These are phyloP conservation scores for Acanthis flammea DNA, from an alignment of 2,797 vertebrate genomes.

Conservation along the genomic window DNA sequence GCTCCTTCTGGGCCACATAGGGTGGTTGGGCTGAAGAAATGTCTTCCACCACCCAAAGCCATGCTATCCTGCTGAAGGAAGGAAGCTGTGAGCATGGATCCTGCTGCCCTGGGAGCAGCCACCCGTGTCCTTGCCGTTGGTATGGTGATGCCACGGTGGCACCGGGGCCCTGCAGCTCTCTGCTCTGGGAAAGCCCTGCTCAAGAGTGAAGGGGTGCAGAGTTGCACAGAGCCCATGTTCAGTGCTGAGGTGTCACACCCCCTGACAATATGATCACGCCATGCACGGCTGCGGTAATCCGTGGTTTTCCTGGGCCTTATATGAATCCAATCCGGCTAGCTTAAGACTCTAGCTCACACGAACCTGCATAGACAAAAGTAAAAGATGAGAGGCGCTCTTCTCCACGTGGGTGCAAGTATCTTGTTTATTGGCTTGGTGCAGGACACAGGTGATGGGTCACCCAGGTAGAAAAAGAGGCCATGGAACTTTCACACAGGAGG, in stretches of 20 bases:
- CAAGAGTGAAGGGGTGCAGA: rapidly evolving
- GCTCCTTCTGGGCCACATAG: background rate
- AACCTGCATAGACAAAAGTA: too few relatives aligned
- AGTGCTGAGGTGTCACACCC: background rate
- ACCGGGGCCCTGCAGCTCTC: background rate
- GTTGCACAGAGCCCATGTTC: rapidly evolving
- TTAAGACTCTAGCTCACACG: too few relatives aligned
- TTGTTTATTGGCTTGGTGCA: too few relatives aligned
- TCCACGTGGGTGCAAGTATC: too few relatives aligned
- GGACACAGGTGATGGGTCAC: too few relatives aligned
- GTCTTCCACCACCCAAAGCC: background rate
- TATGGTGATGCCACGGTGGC: rapidly evolving
- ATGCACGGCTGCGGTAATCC: too few relatives aligned
- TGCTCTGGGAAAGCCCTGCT: rapidly evolving
- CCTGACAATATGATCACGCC: background rate
- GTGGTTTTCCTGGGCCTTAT: too few relatives aligned
- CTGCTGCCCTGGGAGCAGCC: background rate
- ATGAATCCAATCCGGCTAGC: too few relatives aligned
- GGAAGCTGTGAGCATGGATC: background rate
- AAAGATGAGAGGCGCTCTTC: too few relatives aligned
- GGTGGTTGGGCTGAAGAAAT: background rate
- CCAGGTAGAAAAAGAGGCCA: too few relatives aligned
- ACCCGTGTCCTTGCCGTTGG: rapidly evolving
- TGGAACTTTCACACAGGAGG: too few relatives aligned
- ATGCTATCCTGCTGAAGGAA: background rate